Conservation (phyloP, 2,113 vertebrate species). For the Ceyx cyanopectus region DNA sequence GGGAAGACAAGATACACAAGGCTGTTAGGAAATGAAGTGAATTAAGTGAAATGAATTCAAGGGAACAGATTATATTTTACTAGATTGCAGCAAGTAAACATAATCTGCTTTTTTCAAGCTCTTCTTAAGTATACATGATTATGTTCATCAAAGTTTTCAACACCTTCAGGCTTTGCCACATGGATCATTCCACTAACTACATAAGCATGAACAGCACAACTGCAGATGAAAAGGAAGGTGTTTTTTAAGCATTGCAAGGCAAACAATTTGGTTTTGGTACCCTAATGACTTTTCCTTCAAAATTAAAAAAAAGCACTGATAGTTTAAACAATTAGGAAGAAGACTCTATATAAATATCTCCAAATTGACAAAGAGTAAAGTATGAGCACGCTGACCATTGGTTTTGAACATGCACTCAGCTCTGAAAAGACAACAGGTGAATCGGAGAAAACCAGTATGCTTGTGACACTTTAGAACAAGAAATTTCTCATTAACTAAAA, state of each 20-base stretch:
- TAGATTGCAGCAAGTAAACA: not conserved
- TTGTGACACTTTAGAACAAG: not conserved
- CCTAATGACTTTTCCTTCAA: not conserved
- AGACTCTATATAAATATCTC: not conserved
- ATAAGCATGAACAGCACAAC: not conserved
- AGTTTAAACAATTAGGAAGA: not conserved
- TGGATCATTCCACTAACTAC: not conserved
- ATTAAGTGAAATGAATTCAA: not conserved
- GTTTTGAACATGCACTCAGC: not conserved
- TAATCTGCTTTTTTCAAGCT: not conserved
- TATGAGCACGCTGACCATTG: not conserved
- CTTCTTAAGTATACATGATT: rapidly evolving
- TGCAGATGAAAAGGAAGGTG: not conserved
- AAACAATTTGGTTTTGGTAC: not conserved
- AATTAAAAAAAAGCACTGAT: not conserved
- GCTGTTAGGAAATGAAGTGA: not conserved
- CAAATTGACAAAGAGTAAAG: not conserved
- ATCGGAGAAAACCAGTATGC: not conserved
- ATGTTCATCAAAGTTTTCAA: not conserved
- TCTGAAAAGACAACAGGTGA: not conserved
- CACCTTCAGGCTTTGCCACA: not conserved
- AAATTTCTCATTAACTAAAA: not conserved
- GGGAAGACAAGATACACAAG: not conserved
- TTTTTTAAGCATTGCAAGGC: not conserved
- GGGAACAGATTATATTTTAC: not conserved